Percentiles rank a stretch among this genome's conserved stretches.
These are phyloP conservation scores for Botrylloides violaceus DNA, from an alignment of 23 tunicate genomes.

Conservation along the genomic window DNA sequence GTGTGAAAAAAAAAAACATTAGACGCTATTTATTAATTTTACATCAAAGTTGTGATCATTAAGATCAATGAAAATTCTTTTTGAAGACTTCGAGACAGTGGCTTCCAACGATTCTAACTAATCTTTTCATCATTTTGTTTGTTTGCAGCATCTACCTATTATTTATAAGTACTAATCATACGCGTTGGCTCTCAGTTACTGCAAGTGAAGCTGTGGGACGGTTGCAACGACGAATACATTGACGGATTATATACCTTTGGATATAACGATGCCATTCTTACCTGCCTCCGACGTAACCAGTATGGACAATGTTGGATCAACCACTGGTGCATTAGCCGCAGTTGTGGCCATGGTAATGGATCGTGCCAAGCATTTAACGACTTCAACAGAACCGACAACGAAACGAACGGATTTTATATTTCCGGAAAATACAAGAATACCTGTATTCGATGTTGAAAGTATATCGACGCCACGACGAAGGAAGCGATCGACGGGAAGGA, in stretches of 20 bases:
- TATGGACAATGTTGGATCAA: not conserved
- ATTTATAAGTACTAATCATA: too few species aligned
- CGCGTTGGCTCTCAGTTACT: too few species aligned
- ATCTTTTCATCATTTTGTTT: too few species aligned
- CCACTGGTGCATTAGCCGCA: slow-evolving; percentile 54
- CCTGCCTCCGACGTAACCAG: not conserved
- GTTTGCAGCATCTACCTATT: too few species aligned
- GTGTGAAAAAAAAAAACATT: too few species aligned
- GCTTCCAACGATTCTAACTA: too few species aligned
- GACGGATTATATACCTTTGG: not conserved
- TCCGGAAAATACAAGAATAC: slow-evolving; percentile 35
- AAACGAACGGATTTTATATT: slow-evolving; percentile 19
- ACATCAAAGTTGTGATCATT: too few species aligned
- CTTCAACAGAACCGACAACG: not conserved
- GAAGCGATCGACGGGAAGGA: slow-evolving; percentile 12
- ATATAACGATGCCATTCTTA: not conserved
- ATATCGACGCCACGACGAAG: slow-evolving; percentile 1
- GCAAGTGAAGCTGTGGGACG: too few species aligned
- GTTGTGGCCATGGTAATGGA: slow-evolving; percentile 38
- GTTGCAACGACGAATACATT: too few species aligned
- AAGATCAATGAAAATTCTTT: too few species aligned
- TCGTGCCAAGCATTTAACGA: slow-evolving; percentile 34
- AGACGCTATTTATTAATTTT: too few species aligned
- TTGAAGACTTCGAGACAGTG: too few species aligned
- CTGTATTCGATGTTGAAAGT: slow-evolving; percentile 25